Base-by-base conservation (phyloP, 2,113 vertebrate species). In the Menura novaehollandiae region DNA sequence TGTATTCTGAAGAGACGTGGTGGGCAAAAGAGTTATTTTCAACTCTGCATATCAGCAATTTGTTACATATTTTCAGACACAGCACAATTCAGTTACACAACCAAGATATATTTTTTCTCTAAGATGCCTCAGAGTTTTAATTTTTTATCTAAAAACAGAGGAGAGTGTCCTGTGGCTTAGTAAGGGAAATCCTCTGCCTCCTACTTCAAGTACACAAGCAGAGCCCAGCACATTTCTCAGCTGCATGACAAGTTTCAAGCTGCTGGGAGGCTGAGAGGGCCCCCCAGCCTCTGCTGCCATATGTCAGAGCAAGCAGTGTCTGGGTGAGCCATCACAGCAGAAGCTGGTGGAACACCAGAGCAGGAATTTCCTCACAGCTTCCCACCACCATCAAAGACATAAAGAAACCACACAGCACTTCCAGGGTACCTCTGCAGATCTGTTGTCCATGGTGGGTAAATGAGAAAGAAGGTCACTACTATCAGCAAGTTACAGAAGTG, bases 331-430 rank as follows among this genome's bases (percentile, higher is more conserved):
- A 0, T 14, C 63, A 10, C 33, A 76, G 75, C 72, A 80, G 82
- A 43, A 69, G 10, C 17, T 0, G 0, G 19, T 19, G 41, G 43
- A 84, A 30, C 16, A 68, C 13, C 7, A 19, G 35, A 74, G 32
- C 3, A 69, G 51, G 27, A 81, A 63, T 71, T 89, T 72, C 79
- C 68, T 22, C 32, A 1, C 5, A 7, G 39, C 68, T 87, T 59
- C 60, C 35, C 55, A 19, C 5, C 0, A 3, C 30, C 3, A 0
- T 13, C 83, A 87, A 43, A 55, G 35, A n/a, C 3, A 1, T 4
- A 33, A 33, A 63, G 26, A 55, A 75, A 55, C 10, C 68, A 33
- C 28, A 13, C 16, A 28, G 23, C 0, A 0, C 11, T 62, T 32
- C 35, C 55, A n/a, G 59, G 55, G 41, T 20, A 17, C 51, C 53